A percentile compares a stretch with the other conserved stretches of the same genome.
phyloP scores from a whole-genome alignment of 2,113 vertebrate genomes.

The Gymnogyps californianus region DNA sequence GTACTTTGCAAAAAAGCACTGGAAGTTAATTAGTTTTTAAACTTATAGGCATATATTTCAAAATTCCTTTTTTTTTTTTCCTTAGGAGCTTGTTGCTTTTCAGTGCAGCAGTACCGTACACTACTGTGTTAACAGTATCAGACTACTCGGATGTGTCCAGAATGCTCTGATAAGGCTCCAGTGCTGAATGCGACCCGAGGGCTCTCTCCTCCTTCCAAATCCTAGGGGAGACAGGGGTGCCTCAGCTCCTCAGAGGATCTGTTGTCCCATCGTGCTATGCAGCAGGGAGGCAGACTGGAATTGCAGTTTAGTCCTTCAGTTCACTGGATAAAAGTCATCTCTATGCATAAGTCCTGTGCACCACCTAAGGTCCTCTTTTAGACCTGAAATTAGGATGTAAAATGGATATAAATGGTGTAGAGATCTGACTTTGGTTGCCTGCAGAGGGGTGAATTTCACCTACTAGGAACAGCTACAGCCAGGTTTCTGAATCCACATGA shows the following conservation, averaged over 20 bases:
- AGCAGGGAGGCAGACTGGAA: neutral
- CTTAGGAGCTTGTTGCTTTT: neutral
- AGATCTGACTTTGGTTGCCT: slow-evolving; percentile 30
- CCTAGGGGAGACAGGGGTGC: neutral
- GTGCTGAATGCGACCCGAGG: accelerated
- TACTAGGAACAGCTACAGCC: slow-evolving; percentile 52
- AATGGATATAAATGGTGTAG: neutral
- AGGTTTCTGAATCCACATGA: neutral
- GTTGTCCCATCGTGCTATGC: neutral
- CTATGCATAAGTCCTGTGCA: neutral
- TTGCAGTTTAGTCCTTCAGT: neutral
- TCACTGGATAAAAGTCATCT: slow-evolving; percentile 5
- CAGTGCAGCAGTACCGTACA: neutral
- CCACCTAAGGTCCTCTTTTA: neutral
- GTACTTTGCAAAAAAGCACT: slow-evolving; percentile 28
- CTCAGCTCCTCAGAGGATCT: neutral
- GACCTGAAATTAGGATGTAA: neutral
- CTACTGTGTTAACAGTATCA: neutral
- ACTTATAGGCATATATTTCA: neutral
- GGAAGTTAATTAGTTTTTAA: slow-evolving; percentile 9
- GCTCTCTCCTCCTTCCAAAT: neutral
- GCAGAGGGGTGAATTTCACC: slow-evolving; percentile 60
- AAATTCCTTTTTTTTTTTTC: neutral
- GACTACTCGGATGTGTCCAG: neutral
- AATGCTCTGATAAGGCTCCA: neutral